Evolutionary conservation across 1,140 invertebrate genomes (phyloP), one percentile per base, ranked within the genome.

Genomic region (Cydia strobilella): DNA sequence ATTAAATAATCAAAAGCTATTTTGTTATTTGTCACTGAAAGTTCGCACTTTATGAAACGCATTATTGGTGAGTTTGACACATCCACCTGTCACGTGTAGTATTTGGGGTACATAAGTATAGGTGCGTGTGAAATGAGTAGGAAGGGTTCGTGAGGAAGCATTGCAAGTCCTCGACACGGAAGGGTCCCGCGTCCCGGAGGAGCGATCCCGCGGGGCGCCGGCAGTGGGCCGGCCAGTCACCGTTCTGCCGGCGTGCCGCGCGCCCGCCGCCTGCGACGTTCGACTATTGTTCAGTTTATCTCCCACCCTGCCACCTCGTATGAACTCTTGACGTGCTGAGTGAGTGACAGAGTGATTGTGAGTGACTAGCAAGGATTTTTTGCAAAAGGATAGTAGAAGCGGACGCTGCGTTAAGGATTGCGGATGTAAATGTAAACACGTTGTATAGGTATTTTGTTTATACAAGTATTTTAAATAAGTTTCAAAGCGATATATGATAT

Each of bases 211-310:
- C 84, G 90, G 90, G 89, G 87, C 85, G 88, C 88, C 88, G 89
- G 86, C 89, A 92, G 81, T 92, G 85, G 81, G 89, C 83, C 90
- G 90, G 90, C 91, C 90, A 92, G 90, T 92, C 90, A 91, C 89
- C 90, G 90, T 86, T 90, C 74, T 63, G 87, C 85, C 87, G 87
- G 85, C 88, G 89, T 81, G 85, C 82, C 81, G 90, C 71, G 84
- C 90, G 86, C 88, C 87, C 87, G 90, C 87, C 87, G 90, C 75
- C 75, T 79, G 78, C 79, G 76, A 54, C 79, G 79, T 77, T 81
- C 82, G 80, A 81, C 84, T 82, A 77, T 82, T 88, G 78, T 82
- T 83, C 82, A 83, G 86, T 85, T 85, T 86, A 84, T 88, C 80
- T 82, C 80, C 79, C 74, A 76, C 78, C 84, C 79, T 82, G 80